These are phyloP conservation scores for Catharus ustulatus DNA, from an alignment of 2,797 vertebrate genomes.

Conservation along the genomic window DNA sequence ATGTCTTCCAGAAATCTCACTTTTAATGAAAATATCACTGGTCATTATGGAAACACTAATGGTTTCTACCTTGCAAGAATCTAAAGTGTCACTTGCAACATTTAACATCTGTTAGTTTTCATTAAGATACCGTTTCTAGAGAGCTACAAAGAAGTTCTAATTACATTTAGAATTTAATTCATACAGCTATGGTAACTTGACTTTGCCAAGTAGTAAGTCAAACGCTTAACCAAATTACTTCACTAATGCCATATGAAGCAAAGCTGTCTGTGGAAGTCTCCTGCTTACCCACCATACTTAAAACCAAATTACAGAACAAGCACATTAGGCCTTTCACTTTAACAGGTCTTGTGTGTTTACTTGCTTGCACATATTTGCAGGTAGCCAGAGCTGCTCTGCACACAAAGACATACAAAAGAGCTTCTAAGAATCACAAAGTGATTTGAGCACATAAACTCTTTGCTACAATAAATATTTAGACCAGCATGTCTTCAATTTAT, in stretches of 20 bases:
- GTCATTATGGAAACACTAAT: background rate
- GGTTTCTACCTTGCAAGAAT: background rate
- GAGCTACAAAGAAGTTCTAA: background rate
- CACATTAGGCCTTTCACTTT: background rate
- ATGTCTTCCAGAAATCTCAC: background rate
- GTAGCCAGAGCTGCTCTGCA: background rate
- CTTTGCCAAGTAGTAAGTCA: background rate
- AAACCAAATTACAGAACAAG: background rate
- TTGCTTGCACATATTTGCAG: background rate
- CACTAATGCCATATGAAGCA: background rate
- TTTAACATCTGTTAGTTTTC: background rate
- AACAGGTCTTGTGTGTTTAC: background rate
- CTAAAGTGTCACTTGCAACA: background rate
- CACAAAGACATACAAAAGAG: background rate
- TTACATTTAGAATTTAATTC: background rate
- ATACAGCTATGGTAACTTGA: background rate
- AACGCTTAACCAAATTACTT: background rate
- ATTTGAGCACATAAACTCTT: background rate
- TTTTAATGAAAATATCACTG: background rate
- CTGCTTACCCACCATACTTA: background rate
- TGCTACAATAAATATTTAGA: background rate
- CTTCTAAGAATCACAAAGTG: background rate
- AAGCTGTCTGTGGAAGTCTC: background rate
- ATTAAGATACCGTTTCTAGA: background rate
- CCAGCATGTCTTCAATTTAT: background rate